Evolutionary conservation across 2,888 invertebrate species (phyloP), one percentile per base, ranked within the genome.

Genomic region (Folsomia manolachei): DNA sequence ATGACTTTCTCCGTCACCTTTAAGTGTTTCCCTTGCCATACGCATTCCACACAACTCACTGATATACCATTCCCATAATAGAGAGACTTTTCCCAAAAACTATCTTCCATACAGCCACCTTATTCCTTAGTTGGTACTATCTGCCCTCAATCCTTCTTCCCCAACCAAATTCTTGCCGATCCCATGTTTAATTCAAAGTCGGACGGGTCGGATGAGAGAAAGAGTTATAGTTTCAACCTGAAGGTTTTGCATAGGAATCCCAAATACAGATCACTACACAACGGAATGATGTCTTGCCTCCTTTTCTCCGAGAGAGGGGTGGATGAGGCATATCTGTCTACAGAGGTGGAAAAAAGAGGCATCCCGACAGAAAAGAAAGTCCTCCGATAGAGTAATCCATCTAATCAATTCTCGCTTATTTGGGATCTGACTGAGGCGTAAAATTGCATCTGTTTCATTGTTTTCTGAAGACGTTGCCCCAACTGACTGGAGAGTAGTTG

Each of bases 371-470:
- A 60, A 60, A 60, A 21, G 60, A 61, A 62, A 69, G 68, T 27
- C 63, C 62, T 63, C 52, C 27, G n/a, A n/a, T n/a, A n/a, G 63
- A 71, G 71, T 71, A 68, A 71, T 71, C 71, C 68, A 63, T 27
- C 71, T 71, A 71, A 63, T 68, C 71, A 71, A 68, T 71, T 68
- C 71, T 27, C 63, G 25, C 67, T 71, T 68, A 62, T 67, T 27
- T 39, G 27, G 27, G 60, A 69, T 39, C n/a, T 27, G 23, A 18
- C 21, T 39, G 52, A 52, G 63, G 27, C 14, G 25, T 63, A 63
- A 63, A 25, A 25, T n/a, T 63, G 14, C 26, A 63, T 66, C 66
- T 18, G 4, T 66, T 19, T 66, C 52, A 51, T 52, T 52, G 52
- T 51, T 66, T 66, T 39, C 27, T 27, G 26, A 63, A 24, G 52